phyloP scores from a whole-genome alignment of 2,888 invertebrate genomes.

The Drosophila acutilabella region DNA sequence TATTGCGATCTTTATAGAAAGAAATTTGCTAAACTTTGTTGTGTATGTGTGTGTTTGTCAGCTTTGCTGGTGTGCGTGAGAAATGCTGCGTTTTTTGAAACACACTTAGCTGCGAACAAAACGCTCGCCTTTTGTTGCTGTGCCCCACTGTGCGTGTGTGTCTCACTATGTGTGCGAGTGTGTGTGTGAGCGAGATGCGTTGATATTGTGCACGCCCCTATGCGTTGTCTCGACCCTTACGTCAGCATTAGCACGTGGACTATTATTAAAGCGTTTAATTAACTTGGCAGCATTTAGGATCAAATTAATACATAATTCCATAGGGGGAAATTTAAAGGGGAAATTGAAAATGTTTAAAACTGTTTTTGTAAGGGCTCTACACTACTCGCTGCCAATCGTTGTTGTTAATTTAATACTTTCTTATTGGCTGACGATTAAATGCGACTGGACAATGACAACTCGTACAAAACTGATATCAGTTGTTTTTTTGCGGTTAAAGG shows the following conservation, averaged over 20 bases:
- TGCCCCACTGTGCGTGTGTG: conserved; percentile 1
- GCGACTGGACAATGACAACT: conserved; percentile 48
- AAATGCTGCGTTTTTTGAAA: conserved; percentile 50
- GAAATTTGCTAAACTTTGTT: conserved; percentile 49
- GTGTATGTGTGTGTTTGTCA: conserved; percentile 12
- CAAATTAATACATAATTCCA: conserved; percentile 64
- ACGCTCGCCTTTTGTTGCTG: conserved; percentile 28
- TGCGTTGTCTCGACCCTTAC: conserved; percentile 75
- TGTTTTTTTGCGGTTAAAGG: conserved; percentile 54
- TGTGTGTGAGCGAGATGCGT: conserved; percentile 43
- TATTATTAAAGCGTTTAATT: conserved; percentile 76
- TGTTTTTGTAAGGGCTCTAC: conserved; percentile 5
- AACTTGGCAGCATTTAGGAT: conserved; percentile 72
- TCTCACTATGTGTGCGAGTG: conserved; percentile 15
- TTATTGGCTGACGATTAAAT: conserved; percentile 10
- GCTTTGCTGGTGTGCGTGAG: conserved; percentile 38
- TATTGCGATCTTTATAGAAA: conserved; percentile 51
- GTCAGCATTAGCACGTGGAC: conserved; percentile 84
- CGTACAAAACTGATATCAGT: conserved; percentile 55
- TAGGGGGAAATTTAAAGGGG: conserved; percentile 15
- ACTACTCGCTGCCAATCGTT: not conserved
- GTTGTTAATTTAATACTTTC: not conserved
- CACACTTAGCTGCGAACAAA: no score
- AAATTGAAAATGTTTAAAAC: conserved; percentile 2
- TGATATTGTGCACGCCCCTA: conserved; percentile 83